These are phyloP conservation scores for Stictonetta naevosa DNA, from an alignment of 2,113 vertebrate species.

Conservation along the genomic window DNA sequence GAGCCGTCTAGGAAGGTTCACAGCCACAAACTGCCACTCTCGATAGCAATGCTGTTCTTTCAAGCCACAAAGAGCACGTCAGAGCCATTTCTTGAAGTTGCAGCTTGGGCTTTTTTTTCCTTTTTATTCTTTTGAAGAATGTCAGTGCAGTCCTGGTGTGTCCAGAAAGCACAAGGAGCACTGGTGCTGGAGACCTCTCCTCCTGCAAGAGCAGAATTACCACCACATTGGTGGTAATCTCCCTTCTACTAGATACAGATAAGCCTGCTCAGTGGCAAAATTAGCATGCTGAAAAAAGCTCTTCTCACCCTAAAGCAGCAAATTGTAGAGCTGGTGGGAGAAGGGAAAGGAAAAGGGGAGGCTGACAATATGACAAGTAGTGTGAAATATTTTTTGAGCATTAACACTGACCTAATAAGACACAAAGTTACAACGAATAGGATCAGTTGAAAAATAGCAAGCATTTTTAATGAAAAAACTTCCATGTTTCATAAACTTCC, in stretches of 20 bases:
- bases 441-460: not conserved
- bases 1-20: not conserved
- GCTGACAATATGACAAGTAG: not conserved
- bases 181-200: not conserved
- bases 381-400: not conserved
- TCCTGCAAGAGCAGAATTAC: not conserved
- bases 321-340: constrained; percentile 2
- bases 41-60: not conserved
- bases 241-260: not conserved
- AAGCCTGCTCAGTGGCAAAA: not conserved
- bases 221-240: not conserved
- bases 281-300: not conserved
- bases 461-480: not conserved
- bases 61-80: not conserved
- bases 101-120: not conserved
- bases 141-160: accelerated
- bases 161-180: not conserved
- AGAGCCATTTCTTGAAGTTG: not conserved
- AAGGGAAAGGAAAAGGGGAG: not conserved
- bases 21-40: not conserved
- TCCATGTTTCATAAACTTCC: not conserved
- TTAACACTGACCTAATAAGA: not conserved
- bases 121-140: not conserved
- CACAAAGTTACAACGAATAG: not conserved
- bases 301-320: not conserved